A percentile compares a stretch with the other conserved stretches of the same genome.
phyloP scores from a whole-genome alignment of 2,888 invertebrate species.

The Campaea margaritaria region DNA sequence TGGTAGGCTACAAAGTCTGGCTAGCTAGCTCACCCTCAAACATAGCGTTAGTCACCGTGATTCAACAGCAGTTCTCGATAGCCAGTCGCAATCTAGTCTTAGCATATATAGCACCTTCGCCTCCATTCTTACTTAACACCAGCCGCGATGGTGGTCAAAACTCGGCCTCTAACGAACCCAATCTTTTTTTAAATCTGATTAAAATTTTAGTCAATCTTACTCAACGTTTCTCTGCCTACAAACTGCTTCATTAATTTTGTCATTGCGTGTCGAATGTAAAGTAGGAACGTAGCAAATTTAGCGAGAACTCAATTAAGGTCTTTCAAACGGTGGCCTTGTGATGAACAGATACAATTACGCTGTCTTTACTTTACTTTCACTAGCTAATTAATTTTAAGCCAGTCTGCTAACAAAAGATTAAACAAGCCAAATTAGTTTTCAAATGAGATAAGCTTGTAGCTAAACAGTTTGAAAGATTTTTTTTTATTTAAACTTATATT shows the following conservation, averaged over 20 bases:
- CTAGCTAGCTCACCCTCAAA: no score
- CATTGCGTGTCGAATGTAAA: conserved; percentile 37
- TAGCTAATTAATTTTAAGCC: conserved; percentile 14
- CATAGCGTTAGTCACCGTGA: no score
- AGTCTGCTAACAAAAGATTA: conserved; percentile 2
- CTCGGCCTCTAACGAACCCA: no score
- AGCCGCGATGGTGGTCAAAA: no score
- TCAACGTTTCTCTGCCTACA: conserved; percentile 9
- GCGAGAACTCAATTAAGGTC: conserved; percentile 33
- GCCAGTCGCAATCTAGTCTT: no score
- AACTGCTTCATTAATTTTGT: conserved; percentile 31
- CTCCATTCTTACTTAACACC: no score
- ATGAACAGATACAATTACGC: conserved; percentile 24
- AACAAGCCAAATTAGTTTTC: conserved; percentile 10
- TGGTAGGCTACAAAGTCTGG: no score
- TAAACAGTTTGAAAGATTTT: no score
- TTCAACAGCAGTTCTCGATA: no score
- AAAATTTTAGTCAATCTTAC: conserved; percentile 8
- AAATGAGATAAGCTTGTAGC: neutral
- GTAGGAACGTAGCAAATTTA: conserved; percentile 33
- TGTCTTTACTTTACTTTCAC: conserved; percentile 19
- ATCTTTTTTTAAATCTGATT: neutral
- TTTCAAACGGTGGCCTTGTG: conserved; percentile 32
- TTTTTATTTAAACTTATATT: neutral
- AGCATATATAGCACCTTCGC: no score